phyloP scores from a whole-genome alignment of 64 coral and sea anemone genomes.

The Montipora cactus region DNA sequence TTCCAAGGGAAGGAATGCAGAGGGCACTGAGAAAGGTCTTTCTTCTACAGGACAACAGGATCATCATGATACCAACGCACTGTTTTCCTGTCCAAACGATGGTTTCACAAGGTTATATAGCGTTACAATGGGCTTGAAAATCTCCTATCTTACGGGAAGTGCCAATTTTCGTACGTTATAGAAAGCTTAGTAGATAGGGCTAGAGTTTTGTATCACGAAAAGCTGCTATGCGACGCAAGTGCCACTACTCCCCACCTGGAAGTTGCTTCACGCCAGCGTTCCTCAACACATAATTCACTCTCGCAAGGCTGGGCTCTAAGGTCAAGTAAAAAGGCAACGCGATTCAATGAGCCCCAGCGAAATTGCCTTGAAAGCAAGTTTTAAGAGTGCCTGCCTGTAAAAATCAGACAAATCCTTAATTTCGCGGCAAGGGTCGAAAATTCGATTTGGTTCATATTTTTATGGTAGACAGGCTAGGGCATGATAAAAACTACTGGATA shows the following conservation, averaged over 20 bases:
- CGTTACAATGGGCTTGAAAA: slow-evolving; percentile 40
- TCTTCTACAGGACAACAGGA: background rate
- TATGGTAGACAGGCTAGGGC: too few relatives aligned
- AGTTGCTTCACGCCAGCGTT: too few relatives aligned
- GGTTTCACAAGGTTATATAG: slow-evolving; percentile 26
- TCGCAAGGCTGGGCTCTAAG: too few relatives aligned
- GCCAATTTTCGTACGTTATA: background rate
- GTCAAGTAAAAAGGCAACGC: background rate
- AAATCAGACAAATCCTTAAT: too few relatives aligned
- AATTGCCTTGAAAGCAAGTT: background rate
- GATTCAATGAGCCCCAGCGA: background rate
- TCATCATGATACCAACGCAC: background rate
- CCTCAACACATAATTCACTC: too few relatives aligned
- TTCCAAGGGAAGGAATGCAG: background rate
- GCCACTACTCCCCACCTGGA: too few relatives aligned
- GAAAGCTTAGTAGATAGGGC: background rate
- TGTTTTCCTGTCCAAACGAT: slow-evolving; percentile 38
- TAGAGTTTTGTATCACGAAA: background rate
- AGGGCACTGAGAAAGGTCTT: background rate
- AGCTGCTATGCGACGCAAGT: background rate
- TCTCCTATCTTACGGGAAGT: slow-evolving; percentile 19
- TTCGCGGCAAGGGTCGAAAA: too few relatives aligned
- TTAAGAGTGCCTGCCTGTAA: too few relatives aligned
- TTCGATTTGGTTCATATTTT: too few relatives aligned
- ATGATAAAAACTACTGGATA: too few relatives aligned